A percentile compares a stretch with the other conserved stretches of the same genome.
Evolutionary conservation across 2,113 vertebrate species (phyloP).

Genomic region (Entomyzon cyanotis): DNA sequence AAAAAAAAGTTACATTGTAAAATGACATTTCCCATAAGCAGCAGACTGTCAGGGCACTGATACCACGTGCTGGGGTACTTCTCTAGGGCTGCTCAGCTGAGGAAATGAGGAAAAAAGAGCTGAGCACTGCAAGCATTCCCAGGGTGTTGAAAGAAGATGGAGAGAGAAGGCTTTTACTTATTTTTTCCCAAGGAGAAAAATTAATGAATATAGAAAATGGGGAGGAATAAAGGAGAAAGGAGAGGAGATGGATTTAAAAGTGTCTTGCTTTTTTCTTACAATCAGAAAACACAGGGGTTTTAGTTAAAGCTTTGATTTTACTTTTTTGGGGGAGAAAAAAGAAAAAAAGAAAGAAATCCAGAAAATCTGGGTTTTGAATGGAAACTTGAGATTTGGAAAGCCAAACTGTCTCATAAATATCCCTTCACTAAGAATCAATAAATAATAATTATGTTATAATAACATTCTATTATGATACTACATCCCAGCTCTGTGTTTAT

Average conservation of each 20-base stretch:
- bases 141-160: slow-evolving; percentile 15
- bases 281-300: not conserved
- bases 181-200: not conserved
- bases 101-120: slow-evolving; percentile 8
- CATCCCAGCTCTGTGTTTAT: not conserved
- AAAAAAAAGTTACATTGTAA: slow-evolving; percentile 17
- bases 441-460: not conserved
- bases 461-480: not conserved
- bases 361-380: not conserved
- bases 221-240: not conserved
- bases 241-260: not conserved
- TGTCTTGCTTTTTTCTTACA: not conserved
- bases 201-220: not conserved
- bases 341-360: not conserved
- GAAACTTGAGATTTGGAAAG: not conserved
- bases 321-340: not conserved
- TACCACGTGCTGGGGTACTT: not conserved
- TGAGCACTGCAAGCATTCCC: not conserved
- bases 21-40: slow-evolving; percentile 63
- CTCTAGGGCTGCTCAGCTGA: not conserved
- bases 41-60: slow-evolving; percentile 10
- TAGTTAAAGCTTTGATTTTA: not conserved
- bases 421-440: not conserved
- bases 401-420: not conserved
- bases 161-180: not conserved